Base-by-base conservation (phyloP, 1,140 invertebrate genomes). In the Venturia canescens region DNA sequence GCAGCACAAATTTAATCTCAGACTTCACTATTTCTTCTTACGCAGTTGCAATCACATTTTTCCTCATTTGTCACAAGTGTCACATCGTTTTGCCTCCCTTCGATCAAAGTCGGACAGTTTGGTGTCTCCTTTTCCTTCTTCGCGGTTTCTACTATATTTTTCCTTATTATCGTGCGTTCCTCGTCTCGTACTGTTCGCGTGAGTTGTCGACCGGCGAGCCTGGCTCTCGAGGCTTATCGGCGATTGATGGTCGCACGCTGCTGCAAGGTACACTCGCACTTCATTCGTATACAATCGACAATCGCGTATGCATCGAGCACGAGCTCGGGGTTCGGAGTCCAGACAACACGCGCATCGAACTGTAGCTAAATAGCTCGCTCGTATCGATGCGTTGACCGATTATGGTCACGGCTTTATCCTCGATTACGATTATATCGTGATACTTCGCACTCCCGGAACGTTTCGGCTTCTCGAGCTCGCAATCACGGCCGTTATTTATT, bases 141-240 rank as follows among this genome's bases (percentile, higher is more conserved):
- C n/a, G n/a, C n/a, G n/a, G n/a, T n/a, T n/a, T n/a, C n/a, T n/a
- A n/a, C n/a, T n/a, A n/a, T n/a, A 21, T 29, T 50, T 80, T 27
- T n/a, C 48, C 63, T 27, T 78, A 72, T 72, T 60, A 63, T 29
- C 44, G 16, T 70, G 70, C 82, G 69, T 78, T 71, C n/a, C n/a
- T 82, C 23, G 57, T 60, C n/a, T 7, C 57, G 1, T 3, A 60
- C 57, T 23, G 23, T 60, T 60, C 23, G 57, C 57, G 6, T 3
- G 1, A 60, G 6, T 23, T 60, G 3, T 60, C 21, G 18, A 21
- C 6, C 23, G 16, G 57, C 57, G 57, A 60, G 13, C 57, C 57
- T 60, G 57, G 57, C 57, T 53, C 50, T n/a, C 18, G 57, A 60
- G 6, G n/a, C 57, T 60, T 60, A 60, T 60, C 57, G 23, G 9